These are phyloP conservation scores for Peromyscus attwateri DNA, from an alignment of 2,797 vertebrate genomes.

Conservation along the genomic window DNA sequence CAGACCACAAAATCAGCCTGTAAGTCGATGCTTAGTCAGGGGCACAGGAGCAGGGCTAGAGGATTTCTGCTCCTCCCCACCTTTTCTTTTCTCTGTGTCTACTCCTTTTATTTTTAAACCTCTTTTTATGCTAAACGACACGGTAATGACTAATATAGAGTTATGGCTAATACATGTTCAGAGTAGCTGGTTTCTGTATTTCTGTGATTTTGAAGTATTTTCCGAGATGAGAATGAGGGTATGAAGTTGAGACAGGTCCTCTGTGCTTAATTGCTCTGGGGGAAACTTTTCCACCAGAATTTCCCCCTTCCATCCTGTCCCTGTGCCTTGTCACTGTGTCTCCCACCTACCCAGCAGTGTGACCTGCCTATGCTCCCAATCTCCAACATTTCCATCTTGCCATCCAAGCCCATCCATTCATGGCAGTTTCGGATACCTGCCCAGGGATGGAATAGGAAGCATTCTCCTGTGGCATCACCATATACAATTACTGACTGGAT, in stretches of 20 bases:
- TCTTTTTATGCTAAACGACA: too few relatives aligned
- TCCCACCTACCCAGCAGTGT: neutral
- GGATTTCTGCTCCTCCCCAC: too few relatives aligned
- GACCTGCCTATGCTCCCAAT: neutral
- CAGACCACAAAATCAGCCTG: neutral
- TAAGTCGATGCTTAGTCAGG: neutral
- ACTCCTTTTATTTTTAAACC: neutral
- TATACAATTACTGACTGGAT: slow-evolving; percentile 4
- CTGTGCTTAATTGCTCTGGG: neutral
- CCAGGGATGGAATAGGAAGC: neutral
- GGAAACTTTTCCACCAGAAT: neutral
- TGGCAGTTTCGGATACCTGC: neutral
- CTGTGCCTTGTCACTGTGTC: neutral
- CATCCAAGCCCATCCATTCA: neutral
- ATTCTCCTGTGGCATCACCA: neutral
- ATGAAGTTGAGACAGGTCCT: neutral
- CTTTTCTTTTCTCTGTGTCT: neutral
- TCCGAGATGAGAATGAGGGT: neutral
- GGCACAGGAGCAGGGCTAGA: neutral
- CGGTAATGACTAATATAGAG: neutral
- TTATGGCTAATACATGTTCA: neutral
- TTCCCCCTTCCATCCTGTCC: neutral
- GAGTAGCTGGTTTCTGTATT: neutral
- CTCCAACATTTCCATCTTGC: neutral
- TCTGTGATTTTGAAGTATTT: slow-evolving; percentile 31